A percentile compares a stretch with the other conserved stretches of the same genome.
Conservation (phyloP, 2,113 vertebrate genomes). For the Parus major region DNA sequence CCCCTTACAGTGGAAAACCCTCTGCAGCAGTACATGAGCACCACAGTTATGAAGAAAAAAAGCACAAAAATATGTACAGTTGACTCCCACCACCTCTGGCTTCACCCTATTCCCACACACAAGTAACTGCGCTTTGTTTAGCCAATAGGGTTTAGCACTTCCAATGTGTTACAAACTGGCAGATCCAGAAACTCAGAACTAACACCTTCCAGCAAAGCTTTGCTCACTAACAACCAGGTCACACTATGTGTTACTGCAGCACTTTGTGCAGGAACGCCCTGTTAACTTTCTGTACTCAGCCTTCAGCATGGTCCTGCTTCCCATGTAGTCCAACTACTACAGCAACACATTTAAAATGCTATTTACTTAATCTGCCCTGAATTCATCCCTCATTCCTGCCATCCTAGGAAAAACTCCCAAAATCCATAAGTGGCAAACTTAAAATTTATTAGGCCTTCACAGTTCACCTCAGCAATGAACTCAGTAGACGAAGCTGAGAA, state of each 20-base stretch:
- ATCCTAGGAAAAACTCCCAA: background rate
- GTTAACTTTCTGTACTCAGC: background rate
- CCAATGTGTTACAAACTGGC: background rate
- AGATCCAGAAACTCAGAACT: background rate
- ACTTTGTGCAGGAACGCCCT: background rate
- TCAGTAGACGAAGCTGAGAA: background rate
- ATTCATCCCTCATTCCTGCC: background rate
- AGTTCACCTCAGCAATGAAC: background rate
- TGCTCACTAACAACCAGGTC: background rate
- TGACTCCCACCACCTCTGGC: background rate
- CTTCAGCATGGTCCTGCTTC: background rate
- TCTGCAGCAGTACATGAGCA: background rate
- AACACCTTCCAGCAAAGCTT: background rate
- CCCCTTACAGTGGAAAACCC: background rate
- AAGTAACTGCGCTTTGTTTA: background rate
- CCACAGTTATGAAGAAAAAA: background rate
- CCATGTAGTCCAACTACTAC: background rate
- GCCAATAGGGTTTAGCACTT: background rate
- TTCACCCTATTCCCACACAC: background rate
- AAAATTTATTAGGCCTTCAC: background rate
- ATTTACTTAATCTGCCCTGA: background rate
- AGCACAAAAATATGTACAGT: background rate
- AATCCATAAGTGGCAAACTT: background rate
- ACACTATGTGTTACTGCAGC: background rate
- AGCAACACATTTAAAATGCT: background rate